These are phyloP conservation scores for Barbus barbus DNA, from an alignment of 2,113 vertebrate species.

Conservation along the genomic window DNA sequence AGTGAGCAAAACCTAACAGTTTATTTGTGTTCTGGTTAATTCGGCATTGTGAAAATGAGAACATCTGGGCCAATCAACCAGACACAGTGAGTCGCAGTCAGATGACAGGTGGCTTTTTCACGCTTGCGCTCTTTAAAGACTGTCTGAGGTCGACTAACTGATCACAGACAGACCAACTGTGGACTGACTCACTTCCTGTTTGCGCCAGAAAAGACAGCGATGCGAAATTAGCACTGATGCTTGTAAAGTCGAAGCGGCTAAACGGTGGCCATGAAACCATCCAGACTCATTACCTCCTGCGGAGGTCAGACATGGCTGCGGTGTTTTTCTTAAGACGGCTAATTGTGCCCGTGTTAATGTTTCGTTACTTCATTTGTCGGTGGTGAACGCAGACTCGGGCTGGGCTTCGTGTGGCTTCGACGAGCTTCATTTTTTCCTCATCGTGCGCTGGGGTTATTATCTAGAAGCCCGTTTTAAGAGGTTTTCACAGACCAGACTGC, in stretches of 20 bases:
- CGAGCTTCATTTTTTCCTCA: constrained; percentile 12
- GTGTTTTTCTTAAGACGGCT: background rate
- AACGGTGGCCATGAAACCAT: constrained; percentile 32
- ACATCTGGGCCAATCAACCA: constrained; percentile 53
- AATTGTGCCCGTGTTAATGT: constrained; percentile 29
- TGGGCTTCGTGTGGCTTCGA: constrained; percentile 21
- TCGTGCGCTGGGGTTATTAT: constrained; percentile 30
- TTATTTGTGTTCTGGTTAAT: background rate
- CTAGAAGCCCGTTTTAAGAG: constrained; percentile 4
- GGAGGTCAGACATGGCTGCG: background rate
- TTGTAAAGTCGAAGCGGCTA: constrained; percentile 9
- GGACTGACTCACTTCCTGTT: constrained; percentile 41
- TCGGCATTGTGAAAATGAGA: background rate
- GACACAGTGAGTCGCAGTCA: constrained; percentile 34
- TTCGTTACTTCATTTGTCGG: constrained; percentile 32
- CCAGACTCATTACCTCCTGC: constrained; percentile 27
- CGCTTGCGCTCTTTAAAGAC: constrained; percentile 22
- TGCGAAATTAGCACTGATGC: constrained; percentile 32
- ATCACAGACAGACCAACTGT: constrained; percentile 28
- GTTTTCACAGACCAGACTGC: constrained; percentile 10
- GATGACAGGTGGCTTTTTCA: constrained; percentile 53
- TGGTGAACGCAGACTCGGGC: constrained; percentile 4
- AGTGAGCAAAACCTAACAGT: background rate
- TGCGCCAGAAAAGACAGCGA: constrained; percentile 14
- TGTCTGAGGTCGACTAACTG: constrained; percentile 36